These are phyloP conservation scores for Lordiphosa mommai DNA, from an alignment of 1,140 invertebrate genomes.

Conservation along the genomic window DNA sequence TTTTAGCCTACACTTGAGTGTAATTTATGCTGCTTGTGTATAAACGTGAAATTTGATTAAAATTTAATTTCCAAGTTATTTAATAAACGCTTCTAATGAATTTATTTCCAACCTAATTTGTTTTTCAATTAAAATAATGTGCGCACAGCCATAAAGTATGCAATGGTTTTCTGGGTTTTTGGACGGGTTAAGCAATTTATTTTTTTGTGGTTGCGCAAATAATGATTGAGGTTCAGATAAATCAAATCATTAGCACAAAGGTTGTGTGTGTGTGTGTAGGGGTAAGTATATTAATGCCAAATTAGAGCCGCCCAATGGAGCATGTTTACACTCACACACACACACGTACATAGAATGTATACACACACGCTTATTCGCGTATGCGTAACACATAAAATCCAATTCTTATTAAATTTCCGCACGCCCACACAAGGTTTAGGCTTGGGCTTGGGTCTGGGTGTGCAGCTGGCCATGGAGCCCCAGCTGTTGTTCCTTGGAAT, in stretches of 20 bases:
- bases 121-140: conserved; percentile 9
- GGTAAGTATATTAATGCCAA: conserved; percentile 40
- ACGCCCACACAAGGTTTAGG: conserved; percentile 61
- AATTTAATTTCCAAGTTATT: background rate
- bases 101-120: conserved; percentile 8
- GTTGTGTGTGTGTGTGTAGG: background rate
- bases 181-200: conserved; percentile 42
- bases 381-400: conserved; percentile 70
- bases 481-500: conserved; percentile 41
- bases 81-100: conserved; percentile 2
- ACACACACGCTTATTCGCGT: conserved; percentile 51
- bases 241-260: conserved; percentile 67
- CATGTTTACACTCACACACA: conserved; percentile 24
- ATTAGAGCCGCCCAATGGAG: conserved; percentile 57
- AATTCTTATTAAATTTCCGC: conserved; percentile 77
- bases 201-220: conserved; percentile 16
- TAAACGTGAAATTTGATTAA: too few species aligned
- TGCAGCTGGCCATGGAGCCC: conserved; percentile 8
- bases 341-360: conserved; percentile 8
- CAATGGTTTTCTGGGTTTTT: conserved; percentile 5
- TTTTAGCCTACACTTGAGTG: too few species aligned
- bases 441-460: conserved; percentile 6
- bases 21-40: too few species aligned
- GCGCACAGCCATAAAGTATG: conserved; percentile 21
- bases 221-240: conserved; percentile 46